Base-by-base conservation (phyloP, 2,888 invertebrate species). In the Troides helena region DNA sequence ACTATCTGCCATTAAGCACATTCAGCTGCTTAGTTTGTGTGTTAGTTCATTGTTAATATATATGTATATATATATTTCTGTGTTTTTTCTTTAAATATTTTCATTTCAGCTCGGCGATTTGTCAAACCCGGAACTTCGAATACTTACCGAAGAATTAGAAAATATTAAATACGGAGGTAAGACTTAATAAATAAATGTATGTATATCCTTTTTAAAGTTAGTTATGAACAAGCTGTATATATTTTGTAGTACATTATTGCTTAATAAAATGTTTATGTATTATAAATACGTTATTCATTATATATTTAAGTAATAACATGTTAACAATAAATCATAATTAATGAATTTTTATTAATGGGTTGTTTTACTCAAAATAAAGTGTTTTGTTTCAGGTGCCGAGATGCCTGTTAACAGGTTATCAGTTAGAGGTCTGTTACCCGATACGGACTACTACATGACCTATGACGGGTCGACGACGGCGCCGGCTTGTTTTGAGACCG, bases 401-500 rank as follows among this genome's bases (percentile, higher is more conserved):
- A 96, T 96, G 87, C 96, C 96, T 74, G 95, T 99, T 74, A 96
- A 96, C 85, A 95, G 96, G 79, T 92, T 99, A 78, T 97, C 97
- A 62, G 96, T 99, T 67, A 94, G 96, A 67, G 97, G 97, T 43
- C 94, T 99, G 70, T 92, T 99, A 73, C 99, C 99, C 7, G 96
- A 97, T 80, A 99, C 98, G 62, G 96, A 97, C 84, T 97, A 98
- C 92, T 99, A 98, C 93, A 98, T 99, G 96, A 99, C 99, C 67
- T 99, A 99, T 89, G 98, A 99, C 82, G 99, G 99, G 65, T 99
- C 99, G 60, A 96, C 98, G 71, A 99, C 99, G 68, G 97, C 98
- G 87, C 99, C 99, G 4, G 98, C 98, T 74, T 99, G 99, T 93
- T 97, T 98, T 90, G 99, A 99, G 92, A 99, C 99, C 36, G 99